A percentile compares a stretch with the other conserved stretches of the same genome.
phyloP scores from a whole-genome alignment of 2,797 vertebrate species.

The Tokudaia muenninki region DNA sequence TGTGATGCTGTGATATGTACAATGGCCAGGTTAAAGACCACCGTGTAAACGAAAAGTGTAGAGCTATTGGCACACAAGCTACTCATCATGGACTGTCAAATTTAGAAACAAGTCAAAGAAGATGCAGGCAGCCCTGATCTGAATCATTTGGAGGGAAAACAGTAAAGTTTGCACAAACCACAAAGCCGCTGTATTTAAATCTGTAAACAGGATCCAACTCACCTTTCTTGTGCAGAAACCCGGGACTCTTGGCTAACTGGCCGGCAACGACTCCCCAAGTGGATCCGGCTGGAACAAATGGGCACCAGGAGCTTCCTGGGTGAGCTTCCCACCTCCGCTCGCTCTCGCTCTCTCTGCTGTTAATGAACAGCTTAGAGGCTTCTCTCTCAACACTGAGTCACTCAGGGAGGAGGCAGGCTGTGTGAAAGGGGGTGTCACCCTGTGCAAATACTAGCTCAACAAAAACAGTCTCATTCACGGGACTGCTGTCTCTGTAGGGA shows the following conservation, averaged over 20 bases:
- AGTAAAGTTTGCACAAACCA: background rate
- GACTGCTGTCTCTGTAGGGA: conserved; percentile 66
- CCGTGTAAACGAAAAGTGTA: background rate
- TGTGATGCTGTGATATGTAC: background rate
- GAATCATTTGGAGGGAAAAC: background rate
- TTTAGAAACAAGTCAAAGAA: conserved; percentile 37
- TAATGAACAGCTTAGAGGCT: conserved; percentile 83
- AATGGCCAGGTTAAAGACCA: conserved; percentile 18
- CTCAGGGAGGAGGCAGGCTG: conserved; percentile 87
- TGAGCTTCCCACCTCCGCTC: conserved; percentile 75
- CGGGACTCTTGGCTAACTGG: background rate
- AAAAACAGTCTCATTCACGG: conserved; percentile 77
- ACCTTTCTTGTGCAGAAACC: conserved; percentile 80
- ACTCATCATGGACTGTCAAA: conserved; percentile 23
- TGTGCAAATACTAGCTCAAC: conserved; percentile 87
- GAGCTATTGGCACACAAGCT: background rate
- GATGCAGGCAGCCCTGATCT: conserved; percentile 53
- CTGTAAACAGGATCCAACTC: conserved; percentile 77
- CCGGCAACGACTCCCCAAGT: conserved; percentile 27
- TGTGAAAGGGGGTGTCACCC: conserved; percentile 90
- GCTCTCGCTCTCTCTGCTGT: background rate
- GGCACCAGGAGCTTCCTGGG: conserved; percentile 69
- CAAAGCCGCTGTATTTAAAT: background rate
- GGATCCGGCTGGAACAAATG: conserved; percentile 57
- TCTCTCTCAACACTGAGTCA: conserved; percentile 88